A percentile compares a stretch with the other conserved stretches of the same genome.
Evolutionary conservation across 2,888 invertebrate species (phyloP).

Genomic region (Hecatera dysodea): DNA sequence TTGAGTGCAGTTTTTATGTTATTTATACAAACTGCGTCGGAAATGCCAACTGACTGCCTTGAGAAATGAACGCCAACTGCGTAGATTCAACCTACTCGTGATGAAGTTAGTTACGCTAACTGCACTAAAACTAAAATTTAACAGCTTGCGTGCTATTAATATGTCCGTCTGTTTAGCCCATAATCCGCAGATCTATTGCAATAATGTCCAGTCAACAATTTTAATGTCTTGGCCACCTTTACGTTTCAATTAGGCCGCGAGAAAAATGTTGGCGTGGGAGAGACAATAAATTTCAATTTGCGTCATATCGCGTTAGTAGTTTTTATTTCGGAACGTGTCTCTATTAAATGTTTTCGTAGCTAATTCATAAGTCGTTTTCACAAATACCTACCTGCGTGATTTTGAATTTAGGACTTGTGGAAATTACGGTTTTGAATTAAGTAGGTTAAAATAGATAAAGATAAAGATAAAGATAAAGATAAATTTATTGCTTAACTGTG

Average conservation of each 20-base stretch:
- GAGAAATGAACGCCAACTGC: not conserved
- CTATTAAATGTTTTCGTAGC: slow-evolving; percentile 16
- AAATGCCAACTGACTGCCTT: not conserved
- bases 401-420: not conserved
- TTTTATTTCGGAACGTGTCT: slow-evolving; percentile 9
- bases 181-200: not conserved
- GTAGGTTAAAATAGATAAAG: not conserved
- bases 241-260: slow-evolving; percentile 17
- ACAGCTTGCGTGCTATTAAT: not conserved
- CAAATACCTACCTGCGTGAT: slow-evolving; percentile 19
- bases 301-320: slow-evolving; percentile 32
- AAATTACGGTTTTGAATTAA: not conserved
- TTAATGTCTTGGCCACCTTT: slow-evolving; percentile 15
- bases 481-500: no score
- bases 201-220: slow-evolving; percentile 14
- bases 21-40: not conserved
- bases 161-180: not conserved
- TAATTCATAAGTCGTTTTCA: slow-evolving; percentile 10
- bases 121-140: slow-evolving; percentile 4
- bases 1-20: not conserved
- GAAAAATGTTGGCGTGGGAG: slow-evolving; percentile 38
- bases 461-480: no score
- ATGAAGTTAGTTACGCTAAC: not conserved
- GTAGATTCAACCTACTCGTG: no score
- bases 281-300: slow-evolving; percentile 40